Conservation (phyloP, 1,140 invertebrate genomes). For the Drosophila mojavensis region DNA sequence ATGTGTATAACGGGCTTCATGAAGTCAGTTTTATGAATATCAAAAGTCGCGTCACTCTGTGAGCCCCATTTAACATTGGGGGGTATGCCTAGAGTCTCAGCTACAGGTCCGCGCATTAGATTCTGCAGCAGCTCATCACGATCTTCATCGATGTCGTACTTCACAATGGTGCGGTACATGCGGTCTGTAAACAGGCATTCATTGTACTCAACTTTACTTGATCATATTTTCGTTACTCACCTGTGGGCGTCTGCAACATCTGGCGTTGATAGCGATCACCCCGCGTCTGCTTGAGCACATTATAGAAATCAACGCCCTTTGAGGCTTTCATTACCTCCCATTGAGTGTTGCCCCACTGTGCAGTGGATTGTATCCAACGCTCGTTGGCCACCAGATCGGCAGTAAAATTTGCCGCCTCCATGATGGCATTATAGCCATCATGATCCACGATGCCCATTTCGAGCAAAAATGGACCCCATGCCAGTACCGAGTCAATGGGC, state of each 20-base stretch:
- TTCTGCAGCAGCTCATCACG: conserved; percentile 81
- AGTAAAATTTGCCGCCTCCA: conserved; percentile 85
- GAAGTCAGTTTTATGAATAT: conserved; percentile 88
- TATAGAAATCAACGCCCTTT: conserved; percentile 91
- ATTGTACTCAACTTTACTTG: not conserved
- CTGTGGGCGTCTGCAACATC: conserved; percentile 62
- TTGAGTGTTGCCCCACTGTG: conserved; percentile 88
- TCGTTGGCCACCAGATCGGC: conserved; percentile 85
- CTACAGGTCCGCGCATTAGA: conserved; percentile 90
- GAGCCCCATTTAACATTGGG: conserved; percentile 87
- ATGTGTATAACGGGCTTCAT: conserved; percentile 92
- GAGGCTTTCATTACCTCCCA: conserved; percentile 86
- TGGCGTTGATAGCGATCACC: conserved; percentile 49
- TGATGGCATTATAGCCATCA: conserved; percentile 85
- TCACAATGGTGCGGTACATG: conserved; percentile 66
- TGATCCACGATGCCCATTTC: conserved; percentile 87
- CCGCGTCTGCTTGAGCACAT: conserved; percentile 86
- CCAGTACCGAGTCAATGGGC: conserved; percentile 91
- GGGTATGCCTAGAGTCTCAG: conserved; percentile 87
- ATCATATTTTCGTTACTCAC: conserved; percentile 9
- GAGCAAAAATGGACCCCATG: conserved; percentile 89
- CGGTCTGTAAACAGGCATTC: conserved; percentile 40
- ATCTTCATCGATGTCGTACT: conserved; percentile 68
- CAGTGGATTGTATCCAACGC: conserved; percentile 87
- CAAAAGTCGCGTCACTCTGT: conserved; percentile 87